Evolutionary conservation across 2,113 vertebrate species (phyloP).

Genomic region (Nestor notabilis): DNA sequence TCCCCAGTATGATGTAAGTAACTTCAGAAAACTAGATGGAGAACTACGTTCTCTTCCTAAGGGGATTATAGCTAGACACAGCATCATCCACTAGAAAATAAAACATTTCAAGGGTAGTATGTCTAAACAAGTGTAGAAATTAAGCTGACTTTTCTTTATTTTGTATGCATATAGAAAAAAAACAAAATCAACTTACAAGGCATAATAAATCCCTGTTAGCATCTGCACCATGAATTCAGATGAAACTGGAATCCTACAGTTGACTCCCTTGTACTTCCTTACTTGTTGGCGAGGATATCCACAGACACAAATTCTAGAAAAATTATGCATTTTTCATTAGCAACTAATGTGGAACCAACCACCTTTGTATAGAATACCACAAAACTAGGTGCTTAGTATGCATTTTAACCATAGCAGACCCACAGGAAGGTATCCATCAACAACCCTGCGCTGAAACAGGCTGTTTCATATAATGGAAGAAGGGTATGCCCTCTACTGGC

Average conservation of each 20-base stretch:
- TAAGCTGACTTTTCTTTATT: neutral
- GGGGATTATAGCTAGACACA: neutral
- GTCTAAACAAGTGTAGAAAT: neutral
- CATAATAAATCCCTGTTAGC: slow-evolving; percentile 95
- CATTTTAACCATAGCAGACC: neutral
- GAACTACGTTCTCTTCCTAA: neutral
- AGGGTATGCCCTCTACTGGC: neutral
- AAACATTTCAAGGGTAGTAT: neutral
- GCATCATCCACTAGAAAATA: neutral
- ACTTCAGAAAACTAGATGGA: neutral
- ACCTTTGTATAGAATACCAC: neutral
- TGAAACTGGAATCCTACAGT: slow-evolving; percentile 87
- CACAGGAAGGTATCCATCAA: neutral
- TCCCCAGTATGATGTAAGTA: neutral
- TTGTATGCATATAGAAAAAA: neutral
- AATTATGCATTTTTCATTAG: slow-evolving; percentile 6
- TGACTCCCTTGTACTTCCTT: slow-evolving; percentile 91
- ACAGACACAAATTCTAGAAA: slow-evolving; percentile 91
- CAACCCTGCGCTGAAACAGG: neutral
- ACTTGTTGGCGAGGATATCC: slow-evolving; percentile 95
- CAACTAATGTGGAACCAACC: neutral
- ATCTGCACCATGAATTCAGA: slow-evolving; percentile 98
- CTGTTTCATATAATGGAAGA: neutral
- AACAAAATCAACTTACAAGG: slow-evolving; percentile 84
- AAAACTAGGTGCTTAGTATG: neutral